Base-by-base conservation (phyloP, 2,888 invertebrate genomes). In the Melanostoma scalare region DNA sequence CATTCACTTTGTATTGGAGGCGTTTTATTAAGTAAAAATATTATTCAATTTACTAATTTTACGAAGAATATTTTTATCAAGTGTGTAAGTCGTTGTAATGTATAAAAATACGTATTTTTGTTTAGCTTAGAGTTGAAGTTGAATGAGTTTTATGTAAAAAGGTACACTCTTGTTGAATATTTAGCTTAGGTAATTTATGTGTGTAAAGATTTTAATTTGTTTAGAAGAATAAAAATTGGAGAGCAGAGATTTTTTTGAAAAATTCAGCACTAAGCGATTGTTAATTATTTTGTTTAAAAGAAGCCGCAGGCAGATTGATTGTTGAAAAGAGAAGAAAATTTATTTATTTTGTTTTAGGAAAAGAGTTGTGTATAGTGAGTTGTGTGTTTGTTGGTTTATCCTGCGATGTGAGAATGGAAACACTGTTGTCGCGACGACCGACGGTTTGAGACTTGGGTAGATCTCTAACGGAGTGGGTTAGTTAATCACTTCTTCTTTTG, bases 151-250 rank as follows among this genome's bases (percentile, higher is more conserved):
- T 53, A 46, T 60, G 81, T 86, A 74, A 86, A 85, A 88, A 88
- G 88, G 88, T 88, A 88, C 88, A 86, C 86, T 88, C 87, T 85
- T 81, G 84, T 87, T 86, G 31, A 6, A 31, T 36, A 20, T 40
- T 9, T 40, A 40, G 8, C 5, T 2, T 58, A 73, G 65, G 53
- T 78, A 56, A 55, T 76, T 73, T 50, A 58, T 42, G 30, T 42
- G 30, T 56, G 38, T 38, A 56, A 56, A 56, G 20, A 38, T 56
- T 35, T 53, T 40, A 38, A 9, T 30, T 52, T 4, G 31, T 56
- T 63, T 38, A 50, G 50, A 50, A 38, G 50, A 63, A 20, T 20
- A 20, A 20, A 20, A 40, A 63, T 46, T 61, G 48, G 38, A 48
- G 38, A 58, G 58, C 33, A 42, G 60, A 52, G 50, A 63, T 50